Evolutionary conservation across 2,113 vertebrate species (phyloP), one percentile per base, ranked within the genome.

Genomic region (Eptatretus burgeri): DNA sequence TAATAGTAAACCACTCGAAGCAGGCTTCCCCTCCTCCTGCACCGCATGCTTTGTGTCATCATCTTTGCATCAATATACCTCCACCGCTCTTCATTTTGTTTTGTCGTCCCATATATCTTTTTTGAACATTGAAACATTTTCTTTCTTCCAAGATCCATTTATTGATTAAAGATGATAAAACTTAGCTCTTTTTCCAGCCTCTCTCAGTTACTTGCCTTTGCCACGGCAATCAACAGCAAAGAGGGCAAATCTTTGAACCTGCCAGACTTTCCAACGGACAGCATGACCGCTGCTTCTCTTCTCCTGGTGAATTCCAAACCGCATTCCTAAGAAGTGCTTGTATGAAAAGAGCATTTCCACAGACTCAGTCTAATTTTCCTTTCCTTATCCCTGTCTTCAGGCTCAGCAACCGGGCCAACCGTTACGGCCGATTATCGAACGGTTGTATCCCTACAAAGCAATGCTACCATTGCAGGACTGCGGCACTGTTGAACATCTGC

Each of bases 191-290:
- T 60, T 60, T 19, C 12, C 13, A 19, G 91, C 69, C 70, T 98
- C 70, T 91, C 87, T 70, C 87, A 83, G 74, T 76, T 98, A 51
- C 74, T 98, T 68, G 93, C 86, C 16, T 78, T 88, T 66, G 89
- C 82, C 65, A 86, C 83, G 14, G 86, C 85, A 14, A 78, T 98
- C 51, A 91, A 86, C 74, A 87, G 87, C 51, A 82, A 88, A 76
- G 87, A 98, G 74, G 93, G 87, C 10, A 77, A 82, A 66, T 71
- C 69, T 17, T 52, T 93, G 64, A 85, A 85, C 65, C 80, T 98
- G 65, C 89, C 87, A 64, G 85, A 98, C 76, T 98, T 98, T 72
- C 91, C 91, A 66, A 72, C 89, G 73, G 86, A 98, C 74, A 87
- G 76, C 70, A 75, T 98, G 66, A 74, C 79, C 2, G 74, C 80